Evolutionary conservation across 23 tunicate species (phyloP).

Genomic region (Trididemnum nubilum): DNA sequence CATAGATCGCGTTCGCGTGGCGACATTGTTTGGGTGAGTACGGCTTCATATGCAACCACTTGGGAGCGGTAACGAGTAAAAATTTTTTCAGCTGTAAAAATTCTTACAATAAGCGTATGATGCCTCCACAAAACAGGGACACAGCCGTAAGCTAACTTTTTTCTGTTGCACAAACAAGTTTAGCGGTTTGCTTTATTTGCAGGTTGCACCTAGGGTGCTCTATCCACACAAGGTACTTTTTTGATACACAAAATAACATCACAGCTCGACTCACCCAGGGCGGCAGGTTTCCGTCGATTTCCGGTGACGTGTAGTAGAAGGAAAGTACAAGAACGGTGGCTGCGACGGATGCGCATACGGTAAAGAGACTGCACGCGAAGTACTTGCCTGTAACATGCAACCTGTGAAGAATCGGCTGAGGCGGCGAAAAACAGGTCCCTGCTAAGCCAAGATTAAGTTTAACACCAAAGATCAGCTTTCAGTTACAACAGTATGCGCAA

Average conservation of each 20-base stretch:
- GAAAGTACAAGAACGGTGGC: constrained; percentile 78
- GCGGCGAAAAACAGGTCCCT: background rate
- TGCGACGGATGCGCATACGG: constrained; percentile 85
- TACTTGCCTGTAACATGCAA: constrained; percentile 60
- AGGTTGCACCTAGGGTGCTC: too few relatives aligned
- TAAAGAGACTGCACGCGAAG: constrained; percentile 74
- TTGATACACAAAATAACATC: too few relatives aligned
- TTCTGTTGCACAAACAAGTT: too few relatives aligned
- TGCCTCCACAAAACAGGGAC: too few relatives aligned
- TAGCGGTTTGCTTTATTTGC: too few relatives aligned
- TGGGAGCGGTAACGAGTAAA: constrained; percentile 10
- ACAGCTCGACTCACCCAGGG: constrained; percentile 39
- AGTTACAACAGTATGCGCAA: too few relatives aligned
- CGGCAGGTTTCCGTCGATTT: constrained; percentile 66
- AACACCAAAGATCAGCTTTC: too few relatives aligned
- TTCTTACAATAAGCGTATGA: too few relatives aligned
- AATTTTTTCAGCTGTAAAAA: constrained; percentile 33
- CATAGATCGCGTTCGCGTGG: constrained; percentile 12
- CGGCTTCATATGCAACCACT: constrained; percentile 44
- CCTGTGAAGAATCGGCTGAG: background rate
- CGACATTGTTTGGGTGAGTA: constrained; percentile 9
- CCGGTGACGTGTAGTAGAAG: constrained; percentile 70
- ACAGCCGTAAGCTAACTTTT: too few relatives aligned
- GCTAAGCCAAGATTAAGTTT: too few relatives aligned
- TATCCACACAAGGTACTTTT: too few relatives aligned